Percentiles rank a stretch among this genome's conserved stretches.
These are phyloP conservation scores for Corythornis vintsioides DNA, from an alignment of 2,113 vertebrate genomes.

Conservation along the genomic window DNA sequence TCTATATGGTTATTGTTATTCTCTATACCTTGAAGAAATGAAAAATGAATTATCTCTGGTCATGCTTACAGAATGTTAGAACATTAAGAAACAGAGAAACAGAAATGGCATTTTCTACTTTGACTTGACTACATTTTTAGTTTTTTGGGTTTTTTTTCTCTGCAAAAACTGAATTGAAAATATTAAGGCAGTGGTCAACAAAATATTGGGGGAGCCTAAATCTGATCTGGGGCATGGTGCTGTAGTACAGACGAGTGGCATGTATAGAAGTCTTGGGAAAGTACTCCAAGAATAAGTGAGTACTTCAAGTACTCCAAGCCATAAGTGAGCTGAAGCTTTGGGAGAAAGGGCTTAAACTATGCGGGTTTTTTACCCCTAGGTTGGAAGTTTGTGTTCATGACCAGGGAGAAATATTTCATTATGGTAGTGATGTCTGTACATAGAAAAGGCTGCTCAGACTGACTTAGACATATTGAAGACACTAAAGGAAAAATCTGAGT, in stretches of 20 bases:
- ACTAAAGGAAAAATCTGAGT: not conserved
- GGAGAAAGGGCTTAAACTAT: not conserved
- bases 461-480: not conserved
- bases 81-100: not conserved
- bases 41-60: not conserved
- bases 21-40: not conserved
- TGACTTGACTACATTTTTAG: not conserved
- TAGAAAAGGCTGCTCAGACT: not conserved
- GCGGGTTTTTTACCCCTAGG: not conserved
- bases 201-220: not conserved
- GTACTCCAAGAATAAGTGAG: not conserved
- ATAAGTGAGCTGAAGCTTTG: not conserved
- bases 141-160: not conserved
- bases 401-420: not conserved
- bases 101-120: conserved; percentile 25
- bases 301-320: not conserved
- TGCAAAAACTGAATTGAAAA: not conserved
- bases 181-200: not conserved
- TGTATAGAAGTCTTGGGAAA: not conserved
- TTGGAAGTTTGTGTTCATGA: not conserved
- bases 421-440: not conserved
- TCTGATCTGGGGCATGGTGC: not conserved
- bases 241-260: not conserved
- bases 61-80: not conserved
- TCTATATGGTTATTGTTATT: not conserved